Base-by-base conservation (phyloP, 1,140 invertebrate species). In the Teleopsis dalmanni region DNA sequence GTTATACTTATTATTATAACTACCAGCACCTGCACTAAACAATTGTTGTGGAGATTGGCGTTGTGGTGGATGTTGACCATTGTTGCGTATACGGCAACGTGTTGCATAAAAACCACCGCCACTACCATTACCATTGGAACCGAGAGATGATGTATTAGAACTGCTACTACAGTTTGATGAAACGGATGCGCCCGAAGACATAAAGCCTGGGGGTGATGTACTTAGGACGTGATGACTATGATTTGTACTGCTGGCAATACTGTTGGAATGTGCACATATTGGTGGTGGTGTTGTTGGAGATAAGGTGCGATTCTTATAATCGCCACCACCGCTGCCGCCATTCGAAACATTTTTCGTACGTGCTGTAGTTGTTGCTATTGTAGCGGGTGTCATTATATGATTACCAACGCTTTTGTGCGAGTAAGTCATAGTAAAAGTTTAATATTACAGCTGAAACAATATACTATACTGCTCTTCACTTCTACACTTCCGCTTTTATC, bases 221-320 rank as follows among this genome's bases (percentile, higher is more conserved):
- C 60, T 65, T 48, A 65, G 51, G 43, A 53, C 44, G 8, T 38
- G 35, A 10, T 43, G 50, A 48, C 57, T 52, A 51, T 51, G 54
- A 60, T 68, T 68, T 63, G 65, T 68, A 68, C 65, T 68, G 65
- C 65, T 67, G 60, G 65, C 65, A 68, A 68, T 67, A 68, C 65
- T 68, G 65, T 67, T 67, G 65, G 65, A 68, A 68, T 68, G 65
- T 68, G 62, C 59, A 65, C 53, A 67, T 37, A 47, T 18, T 13
- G 50, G 35, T 47, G 50, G 21, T 23, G 53, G 44, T 26, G 43
- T 51, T 54, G 53, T 50, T 63, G 55, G 38, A 48, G 62, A 51
- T 47, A 54, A 27, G 36, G 23, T 40, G 22, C 34, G 25, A 16
- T 25, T 25, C 16, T 54, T 50, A 41, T 38, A 46, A n/a, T 42